A percentile compares a stretch with the other conserved stretches of the same genome.
phyloP scores from a whole-genome alignment of 2,113 vertebrate species.

The rat (Rattus norvegicus) region GRCr8 NC_086026.1:13423501-13424000 shows the following conservation, averaged over 20 bases:
- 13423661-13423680: neutral
- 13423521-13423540: too few species aligned
- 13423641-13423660: neutral
- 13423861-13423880: neutral
- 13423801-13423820: neutral
- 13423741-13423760: neutral
- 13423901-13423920: neutral
- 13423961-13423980: neutral
- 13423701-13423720: neutral
- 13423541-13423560: neutral
- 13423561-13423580: neutral
- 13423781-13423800: neutral
- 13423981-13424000: neutral
- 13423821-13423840: neutral
- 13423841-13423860: neutral
- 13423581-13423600: neutral
- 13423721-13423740: slow-evolving; percentile 33
- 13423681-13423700: neutral
- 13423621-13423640: neutral
- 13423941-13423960: neutral
- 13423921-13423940: too few species aligned
- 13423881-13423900: neutral
- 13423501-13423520: neutral
- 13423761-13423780: slow-evolving; percentile 15
- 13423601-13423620: neutral